Base-by-base conservation (phyloP, 2,113 vertebrate genomes). In the Mugil cephalus region DNA sequence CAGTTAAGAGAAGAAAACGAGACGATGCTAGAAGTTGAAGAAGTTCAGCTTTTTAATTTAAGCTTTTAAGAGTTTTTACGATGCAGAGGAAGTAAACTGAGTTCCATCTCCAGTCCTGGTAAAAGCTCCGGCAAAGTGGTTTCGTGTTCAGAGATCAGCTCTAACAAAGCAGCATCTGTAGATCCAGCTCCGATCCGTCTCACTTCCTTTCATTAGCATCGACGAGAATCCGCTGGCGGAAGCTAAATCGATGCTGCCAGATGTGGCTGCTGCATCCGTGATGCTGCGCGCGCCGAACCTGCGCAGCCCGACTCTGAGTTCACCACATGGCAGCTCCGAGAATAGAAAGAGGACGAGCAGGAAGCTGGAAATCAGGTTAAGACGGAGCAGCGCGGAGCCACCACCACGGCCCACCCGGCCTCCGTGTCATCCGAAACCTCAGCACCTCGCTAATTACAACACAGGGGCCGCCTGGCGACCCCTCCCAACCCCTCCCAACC, bases 361-460 rank as follows among this genome's bases (percentile, higher is more conserved):
- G 73, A 77, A 73, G 68, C 36, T 46, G 24, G 48, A 86, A 87
- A 86, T 68, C 54, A 75, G 66, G 81, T 85, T 78, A 80, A 59
- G 59, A 60, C 24, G 24, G 24, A 30, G 40, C 47, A 76, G 42
- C 54, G 62, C 55, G 46, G 47, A 73, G 65, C 55, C 17, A 5
- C 75, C 56, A 64, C 65, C 63, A 5, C 75, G 60, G 67, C 65
- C 63, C 18, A 65, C 59, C 54, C 67, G 15, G 51, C 74, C 50
- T 74, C 21, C 11, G 36, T 75, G 76, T 59, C 83, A 68, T 71
- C 54, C 71, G 74, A 78, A 79, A 89, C 77, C 83, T 77, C 72
- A 69, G 51, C 52, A 67, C 74, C 69, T 84, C 53, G 34, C 59
- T 87, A 79, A 88, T 89, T 83, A 89, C 63, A 0, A 1, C 43